phyloP scores from a whole-genome alignment of 2,113 vertebrate genomes.

The Lophotis ruficrista region DNA sequence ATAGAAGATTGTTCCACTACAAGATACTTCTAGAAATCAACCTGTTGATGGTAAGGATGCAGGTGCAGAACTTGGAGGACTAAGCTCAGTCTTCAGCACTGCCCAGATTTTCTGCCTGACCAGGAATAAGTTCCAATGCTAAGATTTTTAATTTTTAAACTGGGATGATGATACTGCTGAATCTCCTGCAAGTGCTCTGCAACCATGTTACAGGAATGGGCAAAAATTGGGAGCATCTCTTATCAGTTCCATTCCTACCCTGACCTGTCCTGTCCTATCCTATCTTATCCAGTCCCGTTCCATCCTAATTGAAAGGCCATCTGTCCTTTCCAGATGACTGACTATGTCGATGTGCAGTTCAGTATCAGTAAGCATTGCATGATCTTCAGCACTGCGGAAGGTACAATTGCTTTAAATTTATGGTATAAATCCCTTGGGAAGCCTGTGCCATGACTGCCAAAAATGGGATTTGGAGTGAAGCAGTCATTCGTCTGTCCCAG shows the following conservation, averaged over 20 bases:
- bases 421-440: not conserved
- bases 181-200: not conserved
- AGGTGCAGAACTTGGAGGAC: not conserved
- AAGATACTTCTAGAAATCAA: not conserved
- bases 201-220: not conserved
- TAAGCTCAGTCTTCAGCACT: not conserved
- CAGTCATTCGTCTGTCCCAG: not conserved
- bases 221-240: not conserved
- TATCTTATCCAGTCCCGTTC: not conserved
- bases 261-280: not conserved
- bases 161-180: not conserved
- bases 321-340: not conserved
- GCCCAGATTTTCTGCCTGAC: not conserved
- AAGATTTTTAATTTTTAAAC: not conserved
- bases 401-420: not conserved
- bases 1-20: not conserved
- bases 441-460: not conserved
- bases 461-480: not conserved
- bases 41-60: not conserved
- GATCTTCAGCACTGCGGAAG: not conserved
- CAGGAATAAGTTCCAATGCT: not conserved
- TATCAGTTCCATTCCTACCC: not conserved
- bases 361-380: not conserved
- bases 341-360: not conserved
- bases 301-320: not conserved